Conservation (phyloP, 2,113 vertebrate species). For the Phodopus roborovskii region DNA sequence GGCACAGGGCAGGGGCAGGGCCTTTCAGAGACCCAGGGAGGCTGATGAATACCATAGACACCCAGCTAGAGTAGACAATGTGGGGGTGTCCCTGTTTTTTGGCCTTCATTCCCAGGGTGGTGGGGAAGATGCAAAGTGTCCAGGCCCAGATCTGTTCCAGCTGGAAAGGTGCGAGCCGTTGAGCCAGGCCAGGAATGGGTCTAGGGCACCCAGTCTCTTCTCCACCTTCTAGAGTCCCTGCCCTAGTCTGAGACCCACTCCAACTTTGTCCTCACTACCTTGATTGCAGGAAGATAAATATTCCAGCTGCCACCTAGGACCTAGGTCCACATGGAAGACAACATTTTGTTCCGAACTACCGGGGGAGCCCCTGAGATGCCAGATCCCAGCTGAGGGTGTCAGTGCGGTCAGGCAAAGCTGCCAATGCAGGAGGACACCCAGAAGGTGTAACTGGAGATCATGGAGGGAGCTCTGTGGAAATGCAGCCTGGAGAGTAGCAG, state of each 20-base stretch:
- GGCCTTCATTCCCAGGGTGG: background rate
- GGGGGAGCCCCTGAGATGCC: background rate
- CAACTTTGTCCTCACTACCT: background rate
- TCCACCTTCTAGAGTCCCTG: background rate
- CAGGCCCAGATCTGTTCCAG: background rate
- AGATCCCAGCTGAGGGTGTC: background rate
- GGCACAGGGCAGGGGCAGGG: background rate
- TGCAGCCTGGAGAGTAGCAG: background rate
- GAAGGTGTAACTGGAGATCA: background rate
- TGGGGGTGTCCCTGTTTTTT: background rate
- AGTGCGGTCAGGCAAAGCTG: background rate
- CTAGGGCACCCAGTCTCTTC: background rate
- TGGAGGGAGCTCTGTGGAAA: background rate
- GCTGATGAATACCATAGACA: no score
- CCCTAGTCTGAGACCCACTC: background rate
- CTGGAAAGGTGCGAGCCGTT: background rate
- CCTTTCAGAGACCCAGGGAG: background rate
- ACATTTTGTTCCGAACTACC: background rate
- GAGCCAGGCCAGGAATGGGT: background rate
- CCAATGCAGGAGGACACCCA: rapidly evolving
- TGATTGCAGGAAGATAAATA: background rate
- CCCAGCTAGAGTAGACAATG: no score
- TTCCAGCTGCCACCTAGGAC: background rate
- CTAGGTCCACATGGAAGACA: background rate
- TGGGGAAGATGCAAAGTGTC: background rate